Base-by-base conservation (phyloP, 2,797 vertebrate genomes). In the Melopsittacus undulatus region DNA sequence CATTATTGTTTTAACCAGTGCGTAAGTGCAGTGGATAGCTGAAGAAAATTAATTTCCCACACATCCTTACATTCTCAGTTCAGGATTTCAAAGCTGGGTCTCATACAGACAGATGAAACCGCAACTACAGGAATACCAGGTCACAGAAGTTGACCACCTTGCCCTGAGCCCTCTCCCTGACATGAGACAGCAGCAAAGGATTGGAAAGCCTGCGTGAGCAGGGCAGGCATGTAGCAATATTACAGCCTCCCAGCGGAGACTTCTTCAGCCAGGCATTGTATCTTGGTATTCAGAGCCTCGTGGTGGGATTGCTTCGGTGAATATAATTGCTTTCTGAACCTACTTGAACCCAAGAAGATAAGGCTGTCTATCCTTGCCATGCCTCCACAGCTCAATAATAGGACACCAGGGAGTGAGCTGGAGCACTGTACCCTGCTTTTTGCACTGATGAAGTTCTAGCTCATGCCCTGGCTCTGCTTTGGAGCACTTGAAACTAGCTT, bases 211-310 rank as follows among this genome's bases (percentile, higher is more conserved):
- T 42, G 40, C 1, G 2, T 4, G 14, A 95, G 51, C 5, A 1
- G 63, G 46, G 22, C 63, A 73, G 59, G 40, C 56, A 2, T 18
- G 74, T 9, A 76, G 83, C 83, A 86, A 38, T 27, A 82, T 32
- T 46, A 24, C 36, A 64, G 36, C n/a, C 70, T 88, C 74, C 75
- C 91, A 90, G 87, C 0, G 0, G 80, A 87, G 36, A 56, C 26
- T 49, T 67, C 75, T 68, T 82, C 90, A 92, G 93, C 75, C 89
- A 85, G 89, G 78, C 86, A 57, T 18, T 64, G 57, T 49, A 70
- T 48, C 90, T 83, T 7, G 1, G 57, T 61, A 54, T 90, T 90
- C 81, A 85, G 2, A 42, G 78, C 40, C 72, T 74, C 90, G 75
- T 80, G 64, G 70, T 52, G 51, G 61, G 64, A 85, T 52, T 77